A percentile compares a stretch with the other conserved stretches of the same genome.
phyloP scores from a whole-genome alignment of 2,888 invertebrate genomes.

The Luperina testacea region DNA sequence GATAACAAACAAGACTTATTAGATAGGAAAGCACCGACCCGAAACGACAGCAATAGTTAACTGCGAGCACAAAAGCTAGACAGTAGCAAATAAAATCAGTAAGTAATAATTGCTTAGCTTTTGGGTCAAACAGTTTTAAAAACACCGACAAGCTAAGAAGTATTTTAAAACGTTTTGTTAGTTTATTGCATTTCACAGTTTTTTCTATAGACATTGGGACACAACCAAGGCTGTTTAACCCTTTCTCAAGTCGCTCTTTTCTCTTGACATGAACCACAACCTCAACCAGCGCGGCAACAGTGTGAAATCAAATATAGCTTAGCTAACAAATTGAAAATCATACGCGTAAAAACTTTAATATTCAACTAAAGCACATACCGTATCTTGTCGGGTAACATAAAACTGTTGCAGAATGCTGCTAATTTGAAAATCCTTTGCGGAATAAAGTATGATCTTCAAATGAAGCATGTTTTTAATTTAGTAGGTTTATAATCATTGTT shows the following conservation, averaged over 20 bases:
- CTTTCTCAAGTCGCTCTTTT: slow-evolving; percentile 14
- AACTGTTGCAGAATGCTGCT: slow-evolving; percentile 17
- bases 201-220: neutral
- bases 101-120: too few species aligned
- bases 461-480: neutral
- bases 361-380: slow-evolving; percentile 38
- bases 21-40: neutral
- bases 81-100: neutral
- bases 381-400: slow-evolving; percentile 48
- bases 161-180: too few species aligned
- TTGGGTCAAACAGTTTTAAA: too few species aligned
- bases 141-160: too few species aligned
- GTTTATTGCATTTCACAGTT: too few species aligned
- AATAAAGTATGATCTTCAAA: neutral
- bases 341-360: slow-evolving; percentile 55
- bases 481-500: slow-evolving; percentile 31
- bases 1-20: neutral
- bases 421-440: slow-evolving; percentile 2
- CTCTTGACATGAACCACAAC: slow-evolving; percentile 53
- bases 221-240: neutral
- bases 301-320: slow-evolving; percentile 75
- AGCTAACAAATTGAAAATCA: slow-evolving; percentile 75
- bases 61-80: neutral
- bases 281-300: slow-evolving; percentile 67
- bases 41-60: neutral